Percentiles rank a stretch among this genome's conserved stretches.
Evolutionary conservation across 2,113 vertebrate species (phyloP).

Genomic region (Cottus gobio): DNA sequence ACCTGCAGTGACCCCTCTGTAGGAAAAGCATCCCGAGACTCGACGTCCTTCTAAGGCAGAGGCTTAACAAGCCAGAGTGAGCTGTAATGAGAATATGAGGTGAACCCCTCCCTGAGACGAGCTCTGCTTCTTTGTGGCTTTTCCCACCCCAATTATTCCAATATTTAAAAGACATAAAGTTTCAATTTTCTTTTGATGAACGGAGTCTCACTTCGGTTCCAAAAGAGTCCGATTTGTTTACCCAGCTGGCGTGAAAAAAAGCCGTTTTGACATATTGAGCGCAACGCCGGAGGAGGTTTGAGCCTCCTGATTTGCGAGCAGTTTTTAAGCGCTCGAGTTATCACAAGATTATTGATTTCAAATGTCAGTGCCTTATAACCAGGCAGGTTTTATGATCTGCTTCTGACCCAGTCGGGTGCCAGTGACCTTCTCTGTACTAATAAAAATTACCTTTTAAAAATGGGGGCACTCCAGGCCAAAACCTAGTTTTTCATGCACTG

Average conservation of each 20-base stretch:
- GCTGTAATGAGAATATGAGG: slow-evolving; percentile 27
- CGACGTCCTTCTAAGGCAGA: not conserved
- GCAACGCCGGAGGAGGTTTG: not conserved
- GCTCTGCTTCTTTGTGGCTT: slow-evolving; percentile 36
- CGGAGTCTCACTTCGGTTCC: not conserved
- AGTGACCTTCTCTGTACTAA: not conserved
- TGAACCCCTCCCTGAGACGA: slow-evolving; percentile 18
- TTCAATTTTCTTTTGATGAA: slow-evolving; percentile 12
- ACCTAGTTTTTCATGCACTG: no score
- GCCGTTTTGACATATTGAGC: slow-evolving; percentile 19
- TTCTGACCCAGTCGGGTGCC: not conserved
- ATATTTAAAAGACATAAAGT: slow-evolving; percentile 35
- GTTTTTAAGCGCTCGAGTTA: not conserved
- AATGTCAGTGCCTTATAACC: slow-evolving; percentile 27
- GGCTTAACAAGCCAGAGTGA: slow-evolving; percentile 39
- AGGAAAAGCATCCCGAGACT: slow-evolving; percentile 31
- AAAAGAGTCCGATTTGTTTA: not conserved
- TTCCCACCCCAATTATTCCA: slow-evolving; percentile 31
- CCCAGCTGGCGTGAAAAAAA: slow-evolving; percentile 2
- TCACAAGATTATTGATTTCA: slow-evolving; percentile 29
- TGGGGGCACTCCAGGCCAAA: not conserved
- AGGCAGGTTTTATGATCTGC: not conserved
- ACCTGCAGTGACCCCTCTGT: slow-evolving; percentile 38
- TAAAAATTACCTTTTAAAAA: slow-evolving; percentile 31
- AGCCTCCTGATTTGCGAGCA: not conserved